phyloP scores from a whole-genome alignment of 2,888 invertebrate genomes.

The Dryocosmus kuriphilus region DNA sequence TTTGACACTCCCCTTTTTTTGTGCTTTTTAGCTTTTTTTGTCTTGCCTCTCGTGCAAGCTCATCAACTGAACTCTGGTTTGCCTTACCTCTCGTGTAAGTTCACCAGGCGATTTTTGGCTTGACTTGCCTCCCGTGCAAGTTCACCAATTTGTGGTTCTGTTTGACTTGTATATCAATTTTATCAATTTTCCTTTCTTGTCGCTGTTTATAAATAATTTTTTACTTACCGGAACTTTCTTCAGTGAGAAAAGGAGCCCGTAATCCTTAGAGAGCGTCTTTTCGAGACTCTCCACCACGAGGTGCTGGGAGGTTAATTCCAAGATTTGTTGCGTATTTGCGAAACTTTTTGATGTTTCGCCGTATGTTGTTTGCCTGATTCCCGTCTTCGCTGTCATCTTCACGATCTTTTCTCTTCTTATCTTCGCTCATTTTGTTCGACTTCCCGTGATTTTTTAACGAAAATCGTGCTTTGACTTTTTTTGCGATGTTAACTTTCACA shows the following conservation, averaged over 20 bases:
- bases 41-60: no score
- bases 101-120: neutral
- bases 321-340: neutral
- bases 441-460: neutral
- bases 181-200: neutral
- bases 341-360: neutral
- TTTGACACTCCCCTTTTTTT: no score
- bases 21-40: no score
- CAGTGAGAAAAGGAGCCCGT: neutral
- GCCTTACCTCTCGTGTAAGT: no score
- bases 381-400: no score
- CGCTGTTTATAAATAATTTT: neutral
- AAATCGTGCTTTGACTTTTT: neutral
- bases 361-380: no score
- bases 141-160: no score
- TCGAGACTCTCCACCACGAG: neutral
- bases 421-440: neutral
- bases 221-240: neutral
- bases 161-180: no score
- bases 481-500: neutral
- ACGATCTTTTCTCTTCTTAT: neutral
- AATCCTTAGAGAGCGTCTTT: neutral
- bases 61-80: no score
- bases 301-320: constrained; percentile 1
- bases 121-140: no score